phyloP scores from a whole-genome alignment of 2,113 vertebrate species.

The Vulpes vulpes region DNA sequence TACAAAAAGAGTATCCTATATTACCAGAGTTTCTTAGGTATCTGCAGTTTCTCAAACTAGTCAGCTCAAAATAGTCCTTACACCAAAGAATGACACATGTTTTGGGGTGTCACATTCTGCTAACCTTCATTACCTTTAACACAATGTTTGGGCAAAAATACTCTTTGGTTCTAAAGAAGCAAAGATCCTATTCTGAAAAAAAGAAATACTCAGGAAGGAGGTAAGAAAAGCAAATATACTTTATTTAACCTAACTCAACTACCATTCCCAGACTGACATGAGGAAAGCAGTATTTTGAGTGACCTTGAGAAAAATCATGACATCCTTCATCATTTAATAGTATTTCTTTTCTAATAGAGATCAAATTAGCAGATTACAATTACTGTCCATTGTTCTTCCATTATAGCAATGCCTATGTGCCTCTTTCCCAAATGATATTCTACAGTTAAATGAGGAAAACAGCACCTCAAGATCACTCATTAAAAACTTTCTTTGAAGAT shows the following conservation, averaged over 20 bases:
- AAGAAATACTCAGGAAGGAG: background rate
- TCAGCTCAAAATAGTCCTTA: background rate
- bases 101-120: background rate
- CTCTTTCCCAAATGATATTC: slow-evolving; percentile 7
- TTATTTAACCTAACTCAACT: background rate
- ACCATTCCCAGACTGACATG: background rate
- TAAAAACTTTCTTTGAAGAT: background rate
- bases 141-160: background rate
- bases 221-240: background rate
- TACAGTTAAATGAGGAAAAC: background rate
- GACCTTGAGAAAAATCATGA: background rate
- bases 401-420: background rate
- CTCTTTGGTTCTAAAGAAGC: background rate
- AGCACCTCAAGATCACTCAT: background rate
- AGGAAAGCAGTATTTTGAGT: background rate
- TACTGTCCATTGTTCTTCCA: background rate
- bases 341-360: background rate
- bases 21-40: background rate
- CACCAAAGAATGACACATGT: background rate
- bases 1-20: background rate
- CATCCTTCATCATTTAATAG: background rate
- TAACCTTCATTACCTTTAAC: background rate
- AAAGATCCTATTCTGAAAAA: slow-evolving; percentile 42
- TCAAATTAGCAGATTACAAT: background rate
- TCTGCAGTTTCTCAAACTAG: background rate